Evolutionary conservation across 2,113 vertebrate genomes (phyloP), one percentile per base, ranked within the genome.

Genomic region (Emberiza fucata): DNA sequence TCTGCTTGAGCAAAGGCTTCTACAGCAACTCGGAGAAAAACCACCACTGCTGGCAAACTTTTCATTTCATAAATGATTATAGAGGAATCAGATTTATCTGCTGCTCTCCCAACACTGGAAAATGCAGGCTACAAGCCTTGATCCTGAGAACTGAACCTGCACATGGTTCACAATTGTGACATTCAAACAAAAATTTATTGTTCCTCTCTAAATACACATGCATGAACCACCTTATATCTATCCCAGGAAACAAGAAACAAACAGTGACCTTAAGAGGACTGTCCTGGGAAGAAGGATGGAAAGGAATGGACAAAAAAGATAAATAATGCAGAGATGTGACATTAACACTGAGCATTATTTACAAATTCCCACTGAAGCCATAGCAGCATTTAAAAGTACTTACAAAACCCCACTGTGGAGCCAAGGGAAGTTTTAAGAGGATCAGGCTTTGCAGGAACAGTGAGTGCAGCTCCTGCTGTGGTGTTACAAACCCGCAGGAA

Each of bases 121-220:
- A 88, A 25, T 40, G n/a, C 65, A 59, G 17, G 54, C 63, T 72
- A 69, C n/a, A 53, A 39, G 40, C 63, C 39, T 82, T 60, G 53
- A 37, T 68, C 48, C 33, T 25, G 27, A 92, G 48, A 86, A 66
- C 33, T 45, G 35, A 48, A 70, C 23, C 25, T 54, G 20, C 13
- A 70, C 17, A 4, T 8, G 9, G n/a, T n/a, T n/a, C n/a, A n/a
- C 0, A 0, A 37, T 33, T 88, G 23, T 47, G 53, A 69, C 63
- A 51, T 56, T 64, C 18, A 64, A 44, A 54, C 31, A 70, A 24
- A 70, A 68, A 54, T 28, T 2, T 19, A 3, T 20, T n/a, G 48
- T 29, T 77, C 25, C 15, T 68, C 44, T 85, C 44, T 53, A 47
- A 77, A 56, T 65, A 72, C 33, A 65, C 28, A 31, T 28, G 47